Evolutionary conservation across 2,113 vertebrate genomes (phyloP).

Genomic region (Prietella phreatophila): DNA sequence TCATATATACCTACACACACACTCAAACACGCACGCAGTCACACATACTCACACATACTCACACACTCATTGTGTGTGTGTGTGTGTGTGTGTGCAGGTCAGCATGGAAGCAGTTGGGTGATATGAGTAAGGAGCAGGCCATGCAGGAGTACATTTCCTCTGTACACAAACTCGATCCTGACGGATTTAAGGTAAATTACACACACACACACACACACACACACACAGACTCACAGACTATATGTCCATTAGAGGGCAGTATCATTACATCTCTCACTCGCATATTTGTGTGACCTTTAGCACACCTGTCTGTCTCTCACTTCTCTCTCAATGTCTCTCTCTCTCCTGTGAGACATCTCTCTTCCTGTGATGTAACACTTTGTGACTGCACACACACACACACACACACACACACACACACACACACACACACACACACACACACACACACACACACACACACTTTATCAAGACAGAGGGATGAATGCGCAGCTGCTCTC

Average conservation of each 20-base stretch:
- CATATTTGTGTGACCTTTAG: not conserved
- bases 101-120: slow-evolving; percentile 92
- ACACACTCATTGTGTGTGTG: not conserved
- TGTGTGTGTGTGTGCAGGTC: slow-evolving; percentile 76
- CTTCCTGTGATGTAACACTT: slow-evolving; percentile 22
- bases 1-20: too few relatives aligned
- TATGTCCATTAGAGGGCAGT: slow-evolving; percentile 25
- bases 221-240: slow-evolving; percentile 48
- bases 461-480: slow-evolving; percentile 56
- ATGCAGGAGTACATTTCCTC: slow-evolving; percentile 92
- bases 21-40: too few relatives aligned
- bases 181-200: slow-evolving; percentile 79
- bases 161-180: slow-evolving; percentile 86
- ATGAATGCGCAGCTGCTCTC: not conserved
- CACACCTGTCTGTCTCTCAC: not conserved
- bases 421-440: slow-evolving; percentile 57
- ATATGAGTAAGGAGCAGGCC: slow-evolving; percentile 84
- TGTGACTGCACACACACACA: slow-evolving; percentile 55
- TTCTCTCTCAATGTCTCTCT: not conserved
- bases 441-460: slow-evolving; percentile 54
- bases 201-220: slow-evolving; percentile 6
- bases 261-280: not conserved
- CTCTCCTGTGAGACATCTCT: not conserved
- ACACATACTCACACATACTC: not conserved
- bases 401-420: slow-evolving; percentile 55